phyloP scores from a whole-genome alignment of 2,113 vertebrate species.

The Neodon shergylaensis region DNA sequence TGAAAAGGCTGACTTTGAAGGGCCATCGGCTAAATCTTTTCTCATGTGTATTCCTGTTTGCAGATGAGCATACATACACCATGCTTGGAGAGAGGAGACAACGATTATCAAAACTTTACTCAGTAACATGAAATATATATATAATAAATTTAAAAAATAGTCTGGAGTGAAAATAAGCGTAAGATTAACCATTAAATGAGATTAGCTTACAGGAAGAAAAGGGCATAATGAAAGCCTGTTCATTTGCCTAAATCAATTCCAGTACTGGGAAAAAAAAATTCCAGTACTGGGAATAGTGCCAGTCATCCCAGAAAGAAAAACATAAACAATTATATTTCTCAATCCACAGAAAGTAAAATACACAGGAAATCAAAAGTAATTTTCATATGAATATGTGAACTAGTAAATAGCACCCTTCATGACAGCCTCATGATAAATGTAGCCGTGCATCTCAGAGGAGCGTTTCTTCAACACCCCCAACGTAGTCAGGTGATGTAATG shows the following conservation, averaged over 20 bases:
- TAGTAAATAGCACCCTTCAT: background rate
- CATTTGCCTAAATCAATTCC: background rate
- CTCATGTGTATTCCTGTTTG: background rate
- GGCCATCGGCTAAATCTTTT: background rate
- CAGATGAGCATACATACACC: background rate
- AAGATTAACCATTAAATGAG: background rate
- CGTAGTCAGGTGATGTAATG: background rate
- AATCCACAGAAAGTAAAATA: background rate
- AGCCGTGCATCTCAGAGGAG: background rate
- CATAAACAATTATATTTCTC: background rate
- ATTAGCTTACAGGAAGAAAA: background rate
- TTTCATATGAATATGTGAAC: background rate
- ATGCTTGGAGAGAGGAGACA: background rate
- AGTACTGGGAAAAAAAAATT: background rate
- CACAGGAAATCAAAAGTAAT: background rate
- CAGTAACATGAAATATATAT: background rate
- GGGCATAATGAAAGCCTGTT: background rate
- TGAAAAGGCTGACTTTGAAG: background rate
- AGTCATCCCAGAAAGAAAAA: background rate
- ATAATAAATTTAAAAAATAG: constrained; percentile 8
- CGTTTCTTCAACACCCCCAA: background rate
- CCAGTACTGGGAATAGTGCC: background rate
- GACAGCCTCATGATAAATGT: background rate
- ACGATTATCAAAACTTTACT: background rate
- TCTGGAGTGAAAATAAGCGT: background rate